Evolutionary conservation across 1,140 invertebrate genomes (phyloP).

Genomic region (Bombus balteatus): DNA sequence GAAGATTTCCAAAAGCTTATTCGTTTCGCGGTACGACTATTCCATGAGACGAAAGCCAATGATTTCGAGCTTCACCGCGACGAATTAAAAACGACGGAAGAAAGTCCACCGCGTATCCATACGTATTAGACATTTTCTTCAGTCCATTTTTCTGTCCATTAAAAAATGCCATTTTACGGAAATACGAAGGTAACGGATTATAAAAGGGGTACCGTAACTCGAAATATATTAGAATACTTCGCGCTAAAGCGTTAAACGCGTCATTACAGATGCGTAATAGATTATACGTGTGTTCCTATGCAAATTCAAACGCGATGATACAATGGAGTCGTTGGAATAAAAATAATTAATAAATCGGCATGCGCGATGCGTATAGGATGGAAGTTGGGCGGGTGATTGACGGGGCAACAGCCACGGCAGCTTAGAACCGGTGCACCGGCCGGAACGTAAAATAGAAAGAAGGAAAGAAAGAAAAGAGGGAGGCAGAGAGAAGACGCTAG

Average conservation of each 20-base stretch:
- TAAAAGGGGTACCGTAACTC: too few relatives aligned
- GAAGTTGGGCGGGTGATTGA: constrained; percentile 30
- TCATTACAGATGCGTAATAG: too few relatives aligned
- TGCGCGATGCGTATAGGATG: background rate
- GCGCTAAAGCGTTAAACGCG: background rate
- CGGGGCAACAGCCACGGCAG: background rate
- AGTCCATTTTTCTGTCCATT: background rate
- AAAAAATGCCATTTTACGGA: background rate
- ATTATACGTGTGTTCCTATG: background rate
- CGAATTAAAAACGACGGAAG: background rate
- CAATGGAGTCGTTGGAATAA: background rate
- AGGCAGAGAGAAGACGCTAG: constrained; percentile 33
- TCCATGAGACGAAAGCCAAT: too few relatives aligned
- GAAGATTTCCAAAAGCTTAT: background rate
- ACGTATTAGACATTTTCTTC: background rate
- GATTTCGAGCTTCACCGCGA: background rate
- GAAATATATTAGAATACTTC: background rate
- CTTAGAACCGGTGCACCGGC: constrained; percentile 11
- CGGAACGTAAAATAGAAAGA: constrained; percentile 40
- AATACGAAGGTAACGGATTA: background rate
- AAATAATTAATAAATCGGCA: background rate
- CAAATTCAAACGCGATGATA: background rate
- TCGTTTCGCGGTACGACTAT: background rate
- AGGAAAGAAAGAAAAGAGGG: constrained; percentile 33
- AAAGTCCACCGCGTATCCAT: too few relatives aligned